These are phyloP conservation scores for Nestor notabilis DNA, from an alignment of 2,113 vertebrate genomes.

Conservation along the genomic window DNA sequence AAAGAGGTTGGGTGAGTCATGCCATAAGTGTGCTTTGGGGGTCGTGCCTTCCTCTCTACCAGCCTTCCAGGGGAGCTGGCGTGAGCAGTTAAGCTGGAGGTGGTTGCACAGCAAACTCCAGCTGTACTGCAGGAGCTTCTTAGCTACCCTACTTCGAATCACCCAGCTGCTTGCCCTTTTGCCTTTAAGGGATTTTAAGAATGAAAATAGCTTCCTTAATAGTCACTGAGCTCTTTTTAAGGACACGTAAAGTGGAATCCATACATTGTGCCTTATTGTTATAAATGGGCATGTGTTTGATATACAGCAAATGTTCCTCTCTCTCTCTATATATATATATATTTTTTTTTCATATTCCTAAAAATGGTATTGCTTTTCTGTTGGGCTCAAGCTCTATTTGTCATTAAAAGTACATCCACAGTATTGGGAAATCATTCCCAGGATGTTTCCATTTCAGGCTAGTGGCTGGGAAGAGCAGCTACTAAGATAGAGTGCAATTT, in stretches of 20 bases:
- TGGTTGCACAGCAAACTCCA: background rate
- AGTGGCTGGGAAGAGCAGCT: background rate
- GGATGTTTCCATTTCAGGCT: background rate
- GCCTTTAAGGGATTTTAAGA: background rate
- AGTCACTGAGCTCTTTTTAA: slow-evolving; percentile 9
- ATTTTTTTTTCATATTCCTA: background rate
- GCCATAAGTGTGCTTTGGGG: background rate
- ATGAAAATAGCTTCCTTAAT: background rate
- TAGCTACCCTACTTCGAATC: background rate
- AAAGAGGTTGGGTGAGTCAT: background rate
- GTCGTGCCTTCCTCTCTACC: background rate
- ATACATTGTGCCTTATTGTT: background rate
- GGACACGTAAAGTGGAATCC: background rate
- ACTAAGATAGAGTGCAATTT: background rate
- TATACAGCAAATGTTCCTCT: background rate
- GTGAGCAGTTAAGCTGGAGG: background rate
- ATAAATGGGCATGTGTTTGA: background rate
- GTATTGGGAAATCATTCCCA: background rate
- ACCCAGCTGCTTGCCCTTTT: background rate
- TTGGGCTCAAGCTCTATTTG: background rate
- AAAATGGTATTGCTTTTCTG: background rate
- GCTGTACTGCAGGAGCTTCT: background rate
- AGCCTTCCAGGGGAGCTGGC: background rate
- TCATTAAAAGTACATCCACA: background rate
- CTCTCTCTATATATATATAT: background rate